Evolutionary conservation across 2,797 vertebrate genomes (phyloP), one percentile per base, ranked within the genome.

Genomic region (Thripadectes ignobilis): DNA sequence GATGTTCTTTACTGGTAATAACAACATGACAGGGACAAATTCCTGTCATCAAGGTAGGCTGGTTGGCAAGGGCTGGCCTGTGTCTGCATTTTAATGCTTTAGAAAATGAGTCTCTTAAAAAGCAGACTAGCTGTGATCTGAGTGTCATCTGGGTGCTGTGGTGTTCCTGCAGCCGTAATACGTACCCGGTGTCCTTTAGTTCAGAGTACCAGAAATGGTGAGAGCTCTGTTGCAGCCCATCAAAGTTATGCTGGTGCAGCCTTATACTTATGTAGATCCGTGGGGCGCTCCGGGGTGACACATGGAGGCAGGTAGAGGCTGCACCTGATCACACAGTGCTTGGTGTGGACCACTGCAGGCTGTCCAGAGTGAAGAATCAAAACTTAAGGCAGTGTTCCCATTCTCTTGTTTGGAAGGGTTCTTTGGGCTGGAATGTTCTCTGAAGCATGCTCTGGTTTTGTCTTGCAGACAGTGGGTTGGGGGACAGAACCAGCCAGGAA

Each of bases 211-310:
- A 2, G 8, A 49, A 22, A 4, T 5, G 13, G 12, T 13, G 36
- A 67, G n/a, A 79, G 7, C 89, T 68, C 19, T 65, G 30, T 36
- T 49, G 41, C 74, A 87, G 74, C 71, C 48, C 30, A 23, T n/a
- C 8, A 8, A 30, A 57, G n/a, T 9, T 9, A 11, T 2, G 23
- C 17, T 63, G 59, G n/a, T 81, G 12, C 41, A 68, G 41, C 23
- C 19, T 34, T 18, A 7, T 27, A 1, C 12, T 62, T n/a, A n/a
- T n/a, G 26, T 8, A 9, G 20, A 15, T 43, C 62, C 2, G 0
- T 69, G 38, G 9, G 1, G 0, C 22, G 16, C 51, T 68, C 23
- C 0, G 0, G 14, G 14, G 7, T 4, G 14, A 30, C 11, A 12
- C 6, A 0, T 10, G n/a, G 48, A 49, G 32, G 22, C 41, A 79